Base-by-base conservation (phyloP, 2,113 vertebrate species). In the Calidris pugnax region DNA sequence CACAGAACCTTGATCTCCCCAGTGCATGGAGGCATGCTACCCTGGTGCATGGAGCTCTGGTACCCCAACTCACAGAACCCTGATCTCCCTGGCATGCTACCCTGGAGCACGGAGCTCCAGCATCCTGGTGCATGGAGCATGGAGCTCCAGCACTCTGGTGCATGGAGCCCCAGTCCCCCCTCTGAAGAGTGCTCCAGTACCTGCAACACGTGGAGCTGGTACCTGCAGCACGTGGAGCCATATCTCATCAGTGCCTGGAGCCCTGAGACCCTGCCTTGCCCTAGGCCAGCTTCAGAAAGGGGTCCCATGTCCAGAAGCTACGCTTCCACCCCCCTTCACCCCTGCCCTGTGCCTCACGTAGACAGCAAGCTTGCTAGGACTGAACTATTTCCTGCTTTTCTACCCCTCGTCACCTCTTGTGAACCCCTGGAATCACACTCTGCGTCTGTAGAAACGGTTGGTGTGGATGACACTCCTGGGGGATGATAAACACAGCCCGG, bases 221-320 rank as follows among this genome's bases (percentile, higher is more conserved):
- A 12, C 43, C 62, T 81, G 81, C 51, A 43, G 60, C 0, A 0
- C 16, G 24, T 13, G 37, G 64, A 62, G 55, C 64, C 1, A 4
- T 18, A 28, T 62, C 17, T 43, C 15, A 16, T 24, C 35, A 3
- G 8, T 1, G 4, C 63, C 33, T 1, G 9, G 57, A 66, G 51
- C 64, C 43, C 59, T 9, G 35, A 30, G 35, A 28, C 30, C 26
- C 37, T n/a, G 76, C 33, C 26, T 32, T 39, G 55, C 15, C 64
- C 64, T 75, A 56, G 20, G 14, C 10, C 62, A 45, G 21, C 24
- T 50, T 55, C 1, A 12, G 73, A 35, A n/a, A 62, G 37, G n/a
- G 16, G 35, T 21, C 37, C 56, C 32, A 2, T 12, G 22, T 28
- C 47, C 20, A 32, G 28, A 15, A 33, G 33, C 13, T 28, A 12